Base-by-base conservation (phyloP, 2,113 vertebrate genomes). In the Saguinus midas region DNA sequence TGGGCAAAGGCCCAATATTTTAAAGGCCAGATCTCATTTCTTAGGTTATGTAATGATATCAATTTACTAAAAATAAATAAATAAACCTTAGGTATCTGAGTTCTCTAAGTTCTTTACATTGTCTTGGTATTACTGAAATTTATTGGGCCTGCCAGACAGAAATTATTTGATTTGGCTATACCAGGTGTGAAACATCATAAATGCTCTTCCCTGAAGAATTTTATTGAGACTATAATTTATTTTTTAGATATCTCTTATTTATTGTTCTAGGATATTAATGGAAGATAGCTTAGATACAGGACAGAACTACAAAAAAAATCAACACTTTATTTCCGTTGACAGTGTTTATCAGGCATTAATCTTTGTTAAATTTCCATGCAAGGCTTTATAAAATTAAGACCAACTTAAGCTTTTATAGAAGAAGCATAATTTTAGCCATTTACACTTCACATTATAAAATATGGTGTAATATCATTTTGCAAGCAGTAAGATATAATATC, bases 401-500 rank as follows among this genome's bases (percentile, higher is more conserved):
- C 83, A 66, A 6, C 1, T 92, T 92, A 79, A 96, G 4, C 5
- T 88, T n/a, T 16, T 84, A 68, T 14, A 95, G 55, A 97, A 95
- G 12, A 52, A 96, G 45, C 29, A 72, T 96, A 91, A 94, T 92
- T 98, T 73, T 43, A 89, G 37, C 3, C 1, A 90, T 96, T 94
- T 96, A 87, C 52, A 25, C 55, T 37, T 79, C 5, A 79, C 3
- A 78, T 93, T 91, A 96, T 98, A 96, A 97, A 98, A 98, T 96
- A 96, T 8, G n/a, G 8, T 35, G 9, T 43, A 37, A 97, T 94
- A 55, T 87, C 1, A 89, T 93, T 98, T 96, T 96, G 18, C 45
- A 97, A 96, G 84, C 13, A 96, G 82, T 95, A 98, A 87, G 88
- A 43, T 92, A 91, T 92, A 96, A 97, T 97, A 87, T 95, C 96